These are phyloP conservation scores for Nyctereutes procyonoides DNA, from an alignment of 2,113 vertebrate genomes.

Conservation along the genomic window DNA sequence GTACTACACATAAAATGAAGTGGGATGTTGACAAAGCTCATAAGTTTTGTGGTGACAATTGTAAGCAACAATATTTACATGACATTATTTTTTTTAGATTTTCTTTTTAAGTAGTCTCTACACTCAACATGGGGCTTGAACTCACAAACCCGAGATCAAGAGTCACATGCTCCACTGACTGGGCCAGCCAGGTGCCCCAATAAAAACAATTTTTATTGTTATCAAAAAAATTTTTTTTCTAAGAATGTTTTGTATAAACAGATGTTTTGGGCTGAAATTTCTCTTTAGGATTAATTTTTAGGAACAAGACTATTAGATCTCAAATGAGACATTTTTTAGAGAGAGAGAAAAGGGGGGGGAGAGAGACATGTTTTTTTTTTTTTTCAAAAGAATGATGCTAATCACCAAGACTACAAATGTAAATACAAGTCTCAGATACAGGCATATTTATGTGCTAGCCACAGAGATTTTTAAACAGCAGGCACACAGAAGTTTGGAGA, in stretches of 20 bases:
- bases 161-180: not conserved
- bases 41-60: no score
- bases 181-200: not conserved
- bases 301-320: not conserved
- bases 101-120: not conserved
- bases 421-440: not conserved
- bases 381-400: no score
- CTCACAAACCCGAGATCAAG: not conserved
- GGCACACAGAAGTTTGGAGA: not conserved
- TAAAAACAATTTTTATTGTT: not conserved
- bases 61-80: not conserved
- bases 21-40: not conserved
- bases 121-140: not conserved
- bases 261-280: not conserved
- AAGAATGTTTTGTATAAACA: not conserved
- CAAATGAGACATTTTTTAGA: not conserved
- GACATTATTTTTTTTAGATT: not conserved
- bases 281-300: not conserved
- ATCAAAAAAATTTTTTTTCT: not conserved
- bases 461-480: not conserved
- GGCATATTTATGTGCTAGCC: fast-evolving
- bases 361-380: fast-evolving
- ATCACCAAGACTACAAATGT: not conserved
- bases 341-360: not conserved
- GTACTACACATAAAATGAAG: not conserved